Conservation (phyloP, 2,888 invertebrate species). For the Sesia bembeciformis region DNA sequence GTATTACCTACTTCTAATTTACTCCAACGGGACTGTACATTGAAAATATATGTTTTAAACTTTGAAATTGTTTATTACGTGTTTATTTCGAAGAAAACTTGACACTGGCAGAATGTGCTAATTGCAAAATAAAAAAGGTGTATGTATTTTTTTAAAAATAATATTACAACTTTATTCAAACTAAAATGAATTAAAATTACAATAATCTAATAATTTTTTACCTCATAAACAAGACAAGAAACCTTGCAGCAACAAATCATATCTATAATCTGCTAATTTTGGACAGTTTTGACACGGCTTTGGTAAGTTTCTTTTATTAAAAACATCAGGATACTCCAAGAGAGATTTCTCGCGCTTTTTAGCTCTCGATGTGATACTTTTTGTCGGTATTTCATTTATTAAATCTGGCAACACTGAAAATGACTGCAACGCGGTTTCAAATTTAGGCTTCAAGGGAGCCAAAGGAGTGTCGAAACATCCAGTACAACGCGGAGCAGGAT, state of each 20-base stretch:
- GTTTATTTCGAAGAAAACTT: too few relatives aligned
- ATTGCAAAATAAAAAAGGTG: too few relatives aligned
- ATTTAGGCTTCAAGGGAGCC: too few relatives aligned
- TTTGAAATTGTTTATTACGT: too few relatives aligned
- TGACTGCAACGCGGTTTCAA: not conserved
- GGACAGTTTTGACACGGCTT: not conserved
- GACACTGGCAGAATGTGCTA: too few relatives aligned
- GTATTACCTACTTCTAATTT: too few relatives aligned
- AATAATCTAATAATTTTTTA: not conserved
- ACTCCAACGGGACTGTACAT: too few relatives aligned
- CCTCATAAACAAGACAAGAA: constrained; percentile 26
- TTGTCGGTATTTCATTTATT: not conserved
- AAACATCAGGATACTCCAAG: not conserved
- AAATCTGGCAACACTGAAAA: not conserved
- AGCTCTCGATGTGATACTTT: not conserved
- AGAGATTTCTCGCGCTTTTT: not conserved
- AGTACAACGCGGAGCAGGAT: not conserved
- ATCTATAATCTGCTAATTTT: not conserved
- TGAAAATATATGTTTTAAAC: too few relatives aligned
- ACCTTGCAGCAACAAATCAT: not conserved
- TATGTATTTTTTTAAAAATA: too few relatives aligned
- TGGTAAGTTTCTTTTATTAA: not conserved
- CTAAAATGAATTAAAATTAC: not conserved
- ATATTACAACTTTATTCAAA: too few relatives aligned
- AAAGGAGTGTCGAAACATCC: not conserved